phyloP scores from a whole-genome alignment of 1,140 invertebrate genomes.

The Pomacea maculata region DNA sequence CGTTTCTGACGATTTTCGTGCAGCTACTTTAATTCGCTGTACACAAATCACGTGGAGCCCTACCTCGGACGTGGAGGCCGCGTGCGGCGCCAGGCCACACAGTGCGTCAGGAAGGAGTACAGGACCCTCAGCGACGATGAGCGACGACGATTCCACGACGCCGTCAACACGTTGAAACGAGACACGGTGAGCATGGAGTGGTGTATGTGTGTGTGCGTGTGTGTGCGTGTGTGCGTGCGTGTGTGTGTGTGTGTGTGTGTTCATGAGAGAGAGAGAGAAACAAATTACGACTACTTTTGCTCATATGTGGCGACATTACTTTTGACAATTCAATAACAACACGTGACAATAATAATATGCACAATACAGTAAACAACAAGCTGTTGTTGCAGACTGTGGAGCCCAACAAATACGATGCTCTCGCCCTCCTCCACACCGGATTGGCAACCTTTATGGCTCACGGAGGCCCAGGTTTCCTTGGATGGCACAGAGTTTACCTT shows the following conservation, averaged over 20 bases:
- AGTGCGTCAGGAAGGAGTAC: slow-evolving; percentile 60
- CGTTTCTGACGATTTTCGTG: not conserved
- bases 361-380: not conserved
- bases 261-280: no score
- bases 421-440: slow-evolving; percentile 48
- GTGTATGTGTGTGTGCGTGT: no score
- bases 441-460: slow-evolving; percentile 50
- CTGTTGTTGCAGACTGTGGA: slow-evolving; percentile 42
- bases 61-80: slow-evolving; percentile 15
- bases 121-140: slow-evolving; percentile 61
- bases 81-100: slow-evolving; percentile 27
- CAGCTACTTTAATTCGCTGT: slow-evolving; percentile 23
- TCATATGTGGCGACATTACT: not conserved
- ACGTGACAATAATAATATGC: not conserved
- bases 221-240: no score
- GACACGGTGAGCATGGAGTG: slow-evolving; percentile 56
- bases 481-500: slow-evolving; percentile 53
- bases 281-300: no score
- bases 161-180: slow-evolving; percentile 60
- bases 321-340: not conserved
- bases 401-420: slow-evolving; percentile 55
- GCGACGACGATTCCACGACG: slow-evolving; percentile 54
- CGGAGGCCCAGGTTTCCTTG: slow-evolving; percentile 50
- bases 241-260: no score
- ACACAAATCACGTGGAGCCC: slow-evolving; percentile 25